Evolutionary conservation across 2,888 invertebrate species (phyloP), one percentile per base, ranked within the genome.

Genomic region (Eustalomyia histrio): DNA sequence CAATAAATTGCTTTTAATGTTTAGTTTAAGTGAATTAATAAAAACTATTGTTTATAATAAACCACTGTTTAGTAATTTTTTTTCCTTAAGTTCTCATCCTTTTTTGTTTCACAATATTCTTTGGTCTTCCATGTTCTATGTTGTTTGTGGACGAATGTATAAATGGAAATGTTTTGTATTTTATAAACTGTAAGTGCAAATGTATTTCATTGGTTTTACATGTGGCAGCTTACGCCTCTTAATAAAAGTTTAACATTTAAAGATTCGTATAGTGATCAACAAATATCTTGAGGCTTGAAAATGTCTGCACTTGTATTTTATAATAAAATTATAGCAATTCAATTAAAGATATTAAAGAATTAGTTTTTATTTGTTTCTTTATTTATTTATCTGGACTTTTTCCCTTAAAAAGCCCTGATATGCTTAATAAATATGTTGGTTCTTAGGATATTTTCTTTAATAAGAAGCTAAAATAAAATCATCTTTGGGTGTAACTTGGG

Each of bases 301-400:
- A 75, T 71, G 74, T 81, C 78, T 78, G 71, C 81, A 78, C 81
- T 71, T 81, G 67, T 78, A 71, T 78, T 65, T 53, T 57, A 67
- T 75, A 78, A 78, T 63, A 71, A 78, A 74, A 78, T 74, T 69
- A 78, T 74, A 67, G 78, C 78, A 81, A 72, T 81, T 81, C 74
- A 78, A 81, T 81, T 79, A 79, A 73, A 55, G 52, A 21, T 55
- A 6, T 29, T 60, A 43, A 16, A 33, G 16, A 64, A 73, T 55
- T 43, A 60, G n/a, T 39, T 63, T 53, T 61, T 39, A 29, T 12
- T 12, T 12, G 35, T 35, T 10, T 39, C 12, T 39, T 39, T 39
- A 12, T 29, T 29, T 29, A 29, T 29, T 29, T 29, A 6, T 29
- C 7, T 29, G 7, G 7, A 29, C 7, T 29, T 29, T 29, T 29